A percentile compares a stretch with the other conserved stretches of the same genome.
Conservation (phyloP, 2,888 invertebrate genomes). For the Pristionchus exspectatus region DNA sequence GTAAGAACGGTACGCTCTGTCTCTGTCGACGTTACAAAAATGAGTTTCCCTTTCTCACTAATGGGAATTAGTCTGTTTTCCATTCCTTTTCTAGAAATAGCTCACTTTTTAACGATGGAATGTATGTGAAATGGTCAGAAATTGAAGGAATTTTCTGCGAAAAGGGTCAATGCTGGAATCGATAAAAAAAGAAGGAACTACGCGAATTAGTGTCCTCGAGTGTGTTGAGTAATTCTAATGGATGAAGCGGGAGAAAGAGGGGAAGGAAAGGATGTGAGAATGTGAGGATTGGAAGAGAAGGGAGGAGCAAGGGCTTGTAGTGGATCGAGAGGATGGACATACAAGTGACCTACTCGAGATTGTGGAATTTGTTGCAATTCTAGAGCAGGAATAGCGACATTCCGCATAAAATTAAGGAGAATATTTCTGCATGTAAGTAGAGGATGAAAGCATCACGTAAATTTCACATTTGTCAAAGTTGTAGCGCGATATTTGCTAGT, state of each 20-base stretch:
- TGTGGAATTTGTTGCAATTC: not conserved
- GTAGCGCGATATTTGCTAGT: not conserved
- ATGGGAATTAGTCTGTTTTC: not conserved
- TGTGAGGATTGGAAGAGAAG: conserved; percentile 27
- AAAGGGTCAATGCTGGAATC: not conserved
- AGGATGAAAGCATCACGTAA: not conserved
- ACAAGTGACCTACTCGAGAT: conserved; percentile 5
- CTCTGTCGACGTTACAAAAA: not conserved
- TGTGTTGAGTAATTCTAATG: conserved; percentile 47
- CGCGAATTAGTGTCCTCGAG: not conserved
- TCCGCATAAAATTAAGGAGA: not conserved
- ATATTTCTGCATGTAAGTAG: not conserved
- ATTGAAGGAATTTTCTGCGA: not conserved
- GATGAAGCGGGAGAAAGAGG: not conserved
- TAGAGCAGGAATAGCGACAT: not conserved
- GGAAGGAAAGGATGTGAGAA: conserved; percentile 23
- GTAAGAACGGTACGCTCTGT: not conserved
- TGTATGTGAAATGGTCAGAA: not conserved
- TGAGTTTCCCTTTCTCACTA: not conserved
- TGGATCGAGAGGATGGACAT: not conserved
- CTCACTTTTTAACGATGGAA: not conserved
- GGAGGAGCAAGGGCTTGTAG: conserved; percentile 15
- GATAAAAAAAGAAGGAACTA: conserved; percentile 14
- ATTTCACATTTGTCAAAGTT: not conserved
- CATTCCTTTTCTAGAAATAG: not conserved